Evolutionary conservation across 1,140 invertebrate species (phyloP).

Genomic region (Penaeus vannamei): DNA sequence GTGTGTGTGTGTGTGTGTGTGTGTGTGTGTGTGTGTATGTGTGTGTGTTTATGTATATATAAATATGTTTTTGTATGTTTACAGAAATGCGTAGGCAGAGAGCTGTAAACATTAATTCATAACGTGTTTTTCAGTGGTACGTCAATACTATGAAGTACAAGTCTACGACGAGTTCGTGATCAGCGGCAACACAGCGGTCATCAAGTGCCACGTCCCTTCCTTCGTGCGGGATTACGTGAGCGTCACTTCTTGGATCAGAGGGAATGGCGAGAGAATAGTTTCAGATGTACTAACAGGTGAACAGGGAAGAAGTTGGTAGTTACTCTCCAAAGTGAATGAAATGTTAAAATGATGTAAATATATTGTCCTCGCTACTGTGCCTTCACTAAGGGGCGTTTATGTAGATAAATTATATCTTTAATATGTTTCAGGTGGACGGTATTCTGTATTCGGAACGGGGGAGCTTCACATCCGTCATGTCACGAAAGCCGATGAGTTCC

Average conservation of each 20-base stretch:
- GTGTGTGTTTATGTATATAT: too few relatives aligned
- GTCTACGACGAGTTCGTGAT: constrained; percentile 73
- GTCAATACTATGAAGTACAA: constrained; percentile 71
- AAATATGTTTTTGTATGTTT: neutral
- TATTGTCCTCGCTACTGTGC: neutral
- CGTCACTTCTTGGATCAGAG: constrained; percentile 85
- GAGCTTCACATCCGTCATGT: constrained; percentile 69
- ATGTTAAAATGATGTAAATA: too few relatives aligned
- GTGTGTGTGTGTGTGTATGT: too few relatives aligned
- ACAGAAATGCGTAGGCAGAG: neutral
- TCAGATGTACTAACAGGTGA: constrained; percentile 69
- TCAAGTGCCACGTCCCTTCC: constrained; percentile 74
- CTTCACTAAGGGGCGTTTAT: neutral
- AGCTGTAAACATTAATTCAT: neutral
- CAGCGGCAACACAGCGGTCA: constrained; percentile 73
- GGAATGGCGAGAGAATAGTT: constrained; percentile 71
- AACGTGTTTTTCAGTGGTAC: constrained; percentile 71
- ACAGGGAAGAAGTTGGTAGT: neutral
- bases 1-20: too few relatives aligned
- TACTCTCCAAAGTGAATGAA: too few relatives aligned
- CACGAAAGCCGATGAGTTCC: constrained; percentile 65
- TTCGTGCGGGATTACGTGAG: constrained; percentile 75
- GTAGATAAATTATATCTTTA: too few relatives aligned
- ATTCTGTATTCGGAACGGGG: constrained; percentile 69
- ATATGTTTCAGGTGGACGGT: constrained; percentile 68